Evolutionary conservation across 2,113 vertebrate genomes (phyloP), one percentile per base, ranked within the genome.

Genomic region (Merops nubicus): DNA sequence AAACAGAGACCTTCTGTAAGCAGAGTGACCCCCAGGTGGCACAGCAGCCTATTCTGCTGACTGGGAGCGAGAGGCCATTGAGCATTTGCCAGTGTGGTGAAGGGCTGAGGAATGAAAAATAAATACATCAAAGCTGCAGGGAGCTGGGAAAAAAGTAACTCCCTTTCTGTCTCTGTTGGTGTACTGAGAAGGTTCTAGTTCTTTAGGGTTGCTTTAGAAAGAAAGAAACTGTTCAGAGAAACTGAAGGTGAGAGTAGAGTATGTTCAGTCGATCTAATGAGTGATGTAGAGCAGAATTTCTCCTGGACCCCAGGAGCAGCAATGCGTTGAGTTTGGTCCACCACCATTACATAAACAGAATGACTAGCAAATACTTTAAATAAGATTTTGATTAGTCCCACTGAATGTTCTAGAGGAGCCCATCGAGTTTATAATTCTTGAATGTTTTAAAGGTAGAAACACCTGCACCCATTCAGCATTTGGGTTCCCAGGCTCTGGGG

Each of bases 21-120:
- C 34, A 60, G 29, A 92, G 19, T 65, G 75, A 85, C 45, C 76
- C 26, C 25, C 57, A 88, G 88, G 74, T 94, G 57, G 50, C 43
- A 42, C n/a, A 91, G 31, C 20, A 81, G 31, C 28, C 48, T 21
- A 8, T 85, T 87, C 57, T 91, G 18, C 60, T 78, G 38, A 26
- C 28, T 28, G 26, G 59, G 43, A 92, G 56, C 17, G 15, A 75
- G 38, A 86, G n/a, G 14, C 62, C 19, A 21, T 42, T 47, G 50
- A 75, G 45, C 15, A n/a, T 85, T 89, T 94, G 45, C 45, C 53
- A 68, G 15, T 42, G 36, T 53, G 40, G 25, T 62, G n/a, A 76
- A 59, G 54, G 31, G 34, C 45, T 69, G 45, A 88, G 50, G 31
- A 85, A 69, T 85, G 36, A 93, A 76, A 96, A 82, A 70, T 38